A percentile compares a stretch with the other conserved stretches of the same genome.
These are phyloP conservation scores for Andrena minutula DNA, from an alignment of 2,888 invertebrate genomes.

Conservation along the genomic window DNA sequence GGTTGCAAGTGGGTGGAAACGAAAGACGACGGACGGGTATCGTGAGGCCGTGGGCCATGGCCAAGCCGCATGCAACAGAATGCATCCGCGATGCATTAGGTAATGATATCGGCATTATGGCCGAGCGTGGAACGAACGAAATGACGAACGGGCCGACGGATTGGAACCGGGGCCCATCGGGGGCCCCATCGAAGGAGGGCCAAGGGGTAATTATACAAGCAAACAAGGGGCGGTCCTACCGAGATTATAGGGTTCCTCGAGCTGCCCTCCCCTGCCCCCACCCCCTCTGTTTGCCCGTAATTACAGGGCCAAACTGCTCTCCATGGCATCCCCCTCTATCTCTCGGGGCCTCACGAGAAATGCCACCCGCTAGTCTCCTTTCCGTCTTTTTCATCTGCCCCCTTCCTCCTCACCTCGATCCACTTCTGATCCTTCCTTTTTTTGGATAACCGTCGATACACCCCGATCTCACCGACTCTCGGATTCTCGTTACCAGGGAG, in stretches of 20 bases:
- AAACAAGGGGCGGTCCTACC: constrained; percentile 82
- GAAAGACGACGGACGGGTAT: constrained; percentile 33
- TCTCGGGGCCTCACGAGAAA: constrained; percentile 46
- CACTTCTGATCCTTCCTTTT: not conserved
- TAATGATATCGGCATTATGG: constrained; percentile 81
- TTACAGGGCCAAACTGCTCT: constrained; percentile 81
- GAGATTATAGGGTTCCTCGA: constrained; percentile 80
- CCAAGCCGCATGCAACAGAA: constrained; percentile 61
- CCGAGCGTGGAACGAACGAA: constrained; percentile 72
- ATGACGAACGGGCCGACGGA: constrained; percentile 77
- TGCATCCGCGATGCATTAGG: constrained; percentile 77
- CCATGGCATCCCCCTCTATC: constrained; percentile 62
- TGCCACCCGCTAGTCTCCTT: constrained; percentile 73
- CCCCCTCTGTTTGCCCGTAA: constrained; percentile 78
- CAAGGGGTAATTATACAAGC: constrained; percentile 83
- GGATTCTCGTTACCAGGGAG: not conserved
- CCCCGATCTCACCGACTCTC: constrained; percentile 3
- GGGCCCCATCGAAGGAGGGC: constrained; percentile 77
- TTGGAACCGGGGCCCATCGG: constrained; percentile 73
- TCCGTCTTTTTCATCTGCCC: constrained; percentile 54
- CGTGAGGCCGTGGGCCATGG: constrained; percentile 60
- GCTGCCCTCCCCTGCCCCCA: constrained; percentile 44
- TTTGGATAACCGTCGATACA: constrained; percentile 27
- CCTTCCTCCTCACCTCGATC: not conserved
- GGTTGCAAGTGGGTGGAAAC: constrained; percentile 14